Percentiles rank a stretch among this genome's conserved stretches.
phyloP scores from a whole-genome alignment of 1,140 invertebrate species.

The Meteorus sp. region DNA sequence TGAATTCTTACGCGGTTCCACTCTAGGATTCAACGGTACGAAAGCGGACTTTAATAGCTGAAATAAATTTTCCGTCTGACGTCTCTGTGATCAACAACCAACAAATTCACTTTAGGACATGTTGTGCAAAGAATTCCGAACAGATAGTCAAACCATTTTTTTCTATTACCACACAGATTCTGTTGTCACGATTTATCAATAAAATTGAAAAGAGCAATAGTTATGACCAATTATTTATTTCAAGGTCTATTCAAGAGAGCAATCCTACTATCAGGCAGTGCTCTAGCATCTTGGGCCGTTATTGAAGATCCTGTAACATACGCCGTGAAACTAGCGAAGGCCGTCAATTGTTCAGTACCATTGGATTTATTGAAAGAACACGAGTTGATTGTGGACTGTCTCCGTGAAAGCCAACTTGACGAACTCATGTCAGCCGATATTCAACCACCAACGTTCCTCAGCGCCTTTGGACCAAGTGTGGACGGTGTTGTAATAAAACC shows the following conservation, averaged over 20 bases:
- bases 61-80: too few species aligned
- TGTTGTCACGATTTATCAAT: too few species aligned
- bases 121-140: too few species aligned
- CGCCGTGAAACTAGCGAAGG: conserved; percentile 79
- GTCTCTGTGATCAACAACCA: too few species aligned
- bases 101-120: too few species aligned
- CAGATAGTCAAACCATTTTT: too few species aligned
- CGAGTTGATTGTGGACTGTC: conserved; percentile 79
- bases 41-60: conserved; percentile 20
- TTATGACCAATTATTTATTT: conserved; percentile 17
- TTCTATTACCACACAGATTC: too few species aligned
- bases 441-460: conserved; percentile 79
- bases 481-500: conserved; percentile 85
- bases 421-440: conserved; percentile 80
- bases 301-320: conserved; percentile 87
- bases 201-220: neutral
- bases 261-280: conserved; percentile 89
- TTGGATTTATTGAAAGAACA: conserved; percentile 77
- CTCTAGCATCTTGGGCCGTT: conserved; percentile 90
- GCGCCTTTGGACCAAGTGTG: conserved; percentile 82
- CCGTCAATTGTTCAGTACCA: conserved; percentile 84
- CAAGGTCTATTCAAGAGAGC: conserved; percentile 86
- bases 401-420: conserved; percentile 74
- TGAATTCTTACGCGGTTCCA: too few species aligned
- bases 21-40: neutral